A percentile compares a stretch with the other conserved stretches of the same genome.
These are phyloP conservation scores for Diorhabda elongata DNA, from an alignment of 1,140 invertebrate genomes.

Conservation along the genomic window DNA sequence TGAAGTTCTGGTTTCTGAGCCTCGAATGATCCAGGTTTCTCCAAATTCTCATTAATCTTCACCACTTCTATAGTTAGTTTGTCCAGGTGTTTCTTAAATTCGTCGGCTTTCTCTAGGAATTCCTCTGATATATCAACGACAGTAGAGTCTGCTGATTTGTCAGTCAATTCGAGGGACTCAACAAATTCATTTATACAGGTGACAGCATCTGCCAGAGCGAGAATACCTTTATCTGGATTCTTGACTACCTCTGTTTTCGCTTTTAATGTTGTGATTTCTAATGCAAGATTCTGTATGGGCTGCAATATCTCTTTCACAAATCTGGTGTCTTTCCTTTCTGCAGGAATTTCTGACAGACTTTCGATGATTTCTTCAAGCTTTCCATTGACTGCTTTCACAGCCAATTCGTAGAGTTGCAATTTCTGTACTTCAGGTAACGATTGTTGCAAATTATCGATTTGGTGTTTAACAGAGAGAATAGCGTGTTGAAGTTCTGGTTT, in stretches of 20 bases:
- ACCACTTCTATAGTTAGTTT: not conserved
- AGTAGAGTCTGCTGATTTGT: not conserved
- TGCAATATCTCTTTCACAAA: not conserved
- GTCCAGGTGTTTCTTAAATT: not conserved
- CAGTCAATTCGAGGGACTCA: not conserved
- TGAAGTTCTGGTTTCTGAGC: conserved; percentile 19
- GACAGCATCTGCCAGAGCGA: not conserved
- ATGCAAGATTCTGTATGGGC: not conserved
- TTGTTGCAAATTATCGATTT: not conserved
- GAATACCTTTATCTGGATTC: not conserved
- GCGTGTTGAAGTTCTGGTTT: not conserved
- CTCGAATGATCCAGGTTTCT: conserved; percentile 22
- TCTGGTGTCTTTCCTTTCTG: not conserved
- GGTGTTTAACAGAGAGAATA: not conserved
- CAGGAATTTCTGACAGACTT: not conserved
- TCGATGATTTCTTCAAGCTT: conserved; percentile 5
- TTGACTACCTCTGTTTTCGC: not conserved
- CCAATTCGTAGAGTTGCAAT: not conserved
- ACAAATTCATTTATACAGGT: not conserved
- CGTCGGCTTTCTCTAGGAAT: not conserved
- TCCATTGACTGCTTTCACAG: not conserved
- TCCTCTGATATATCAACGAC: not conserved
- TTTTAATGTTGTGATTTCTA: not conserved
- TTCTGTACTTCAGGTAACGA: not conserved
- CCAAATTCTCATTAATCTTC: not conserved